Percentiles rank a stretch among this genome's conserved stretches.
phyloP scores from a whole-genome alignment of 2,797 vertebrate species.

The Darevskia nairensis region DNA sequence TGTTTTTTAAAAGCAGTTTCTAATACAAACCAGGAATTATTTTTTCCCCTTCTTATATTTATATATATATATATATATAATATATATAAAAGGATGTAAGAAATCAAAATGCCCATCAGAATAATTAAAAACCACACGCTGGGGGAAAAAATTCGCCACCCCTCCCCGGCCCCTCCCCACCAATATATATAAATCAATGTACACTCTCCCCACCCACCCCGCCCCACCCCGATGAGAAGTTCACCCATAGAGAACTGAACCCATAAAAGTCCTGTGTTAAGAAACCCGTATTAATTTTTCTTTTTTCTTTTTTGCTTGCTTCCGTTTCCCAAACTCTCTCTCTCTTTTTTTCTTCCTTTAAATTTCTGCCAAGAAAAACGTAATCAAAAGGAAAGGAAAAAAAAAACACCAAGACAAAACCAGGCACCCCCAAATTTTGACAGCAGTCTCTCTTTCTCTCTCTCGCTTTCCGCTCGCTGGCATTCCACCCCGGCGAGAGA shows the following conservation, averaged over 20 bases:
- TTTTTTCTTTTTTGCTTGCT: conserved; percentile 7
- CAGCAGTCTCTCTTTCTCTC: not conserved
- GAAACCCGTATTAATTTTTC: conserved; percentile 47
- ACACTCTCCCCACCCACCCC: conserved; percentile 13
- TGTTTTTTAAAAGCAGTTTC: conserved; percentile 48
- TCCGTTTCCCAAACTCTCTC: not conserved
- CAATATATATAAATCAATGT: conserved; percentile 36
- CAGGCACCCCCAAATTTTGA: not conserved
- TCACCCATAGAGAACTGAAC: conserved; percentile 28
- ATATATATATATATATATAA: conserved; percentile 26
- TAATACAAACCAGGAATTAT: conserved; percentile 46
- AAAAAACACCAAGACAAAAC: not conserved
- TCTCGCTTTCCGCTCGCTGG: not conserved
- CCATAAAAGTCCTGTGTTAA: conserved; percentile 33
- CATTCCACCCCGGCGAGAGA: not conserved
- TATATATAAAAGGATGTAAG: conserved; percentile 47
- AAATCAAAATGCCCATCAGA: conserved; percentile 36
- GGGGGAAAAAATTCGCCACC: not conserved
- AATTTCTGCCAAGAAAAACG: conserved; percentile 13
- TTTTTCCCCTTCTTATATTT: conserved; percentile 36
- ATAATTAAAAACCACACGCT: conserved; percentile 40
- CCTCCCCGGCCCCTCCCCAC: not conserved
- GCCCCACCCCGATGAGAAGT: not conserved
- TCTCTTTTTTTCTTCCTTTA: not conserved
- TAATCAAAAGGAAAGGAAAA: not conserved